These are phyloP conservation scores for Silurus meridionalis DNA, from an alignment of 2,113 vertebrate genomes.

Conservation along the genomic window DNA sequence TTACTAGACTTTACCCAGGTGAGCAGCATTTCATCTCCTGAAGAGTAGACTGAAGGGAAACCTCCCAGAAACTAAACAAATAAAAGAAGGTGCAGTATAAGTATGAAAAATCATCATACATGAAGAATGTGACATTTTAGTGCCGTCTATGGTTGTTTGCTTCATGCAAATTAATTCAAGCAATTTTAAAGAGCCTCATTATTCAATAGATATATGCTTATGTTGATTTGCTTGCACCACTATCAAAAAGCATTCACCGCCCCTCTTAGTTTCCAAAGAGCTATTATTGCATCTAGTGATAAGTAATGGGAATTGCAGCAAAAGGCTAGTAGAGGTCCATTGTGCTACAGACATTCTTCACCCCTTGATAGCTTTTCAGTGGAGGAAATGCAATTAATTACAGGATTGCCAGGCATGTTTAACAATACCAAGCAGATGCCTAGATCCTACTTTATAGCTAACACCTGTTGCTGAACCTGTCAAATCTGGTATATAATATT, in stretches of 20 bases:
- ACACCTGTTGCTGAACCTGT: neutral
- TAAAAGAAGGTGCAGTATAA: neutral
- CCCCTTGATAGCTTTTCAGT: neutral
- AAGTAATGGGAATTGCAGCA: neutral
- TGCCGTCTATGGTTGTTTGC: neutral
- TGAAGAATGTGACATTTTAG: neutral
- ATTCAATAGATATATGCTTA: no score
- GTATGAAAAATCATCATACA: neutral
- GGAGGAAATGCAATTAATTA: neutral
- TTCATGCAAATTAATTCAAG: neutral
- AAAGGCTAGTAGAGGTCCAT: neutral
- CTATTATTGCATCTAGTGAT: neutral
- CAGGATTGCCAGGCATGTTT: neutral
- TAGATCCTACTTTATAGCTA: neutral
- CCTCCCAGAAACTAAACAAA: neutral
- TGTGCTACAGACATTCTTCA: neutral
- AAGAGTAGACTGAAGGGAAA: neutral
- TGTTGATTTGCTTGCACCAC: neutral
- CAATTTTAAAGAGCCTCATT: no score
- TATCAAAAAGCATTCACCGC: neutral
- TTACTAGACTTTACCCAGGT: neutral
- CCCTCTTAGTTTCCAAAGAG: neutral
- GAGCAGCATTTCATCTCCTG: neutral
- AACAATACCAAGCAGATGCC: neutral
- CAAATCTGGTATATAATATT: neutral